Base-by-base conservation (phyloP, 1,140 invertebrate species). In the Centruroides vittatus region DNA sequence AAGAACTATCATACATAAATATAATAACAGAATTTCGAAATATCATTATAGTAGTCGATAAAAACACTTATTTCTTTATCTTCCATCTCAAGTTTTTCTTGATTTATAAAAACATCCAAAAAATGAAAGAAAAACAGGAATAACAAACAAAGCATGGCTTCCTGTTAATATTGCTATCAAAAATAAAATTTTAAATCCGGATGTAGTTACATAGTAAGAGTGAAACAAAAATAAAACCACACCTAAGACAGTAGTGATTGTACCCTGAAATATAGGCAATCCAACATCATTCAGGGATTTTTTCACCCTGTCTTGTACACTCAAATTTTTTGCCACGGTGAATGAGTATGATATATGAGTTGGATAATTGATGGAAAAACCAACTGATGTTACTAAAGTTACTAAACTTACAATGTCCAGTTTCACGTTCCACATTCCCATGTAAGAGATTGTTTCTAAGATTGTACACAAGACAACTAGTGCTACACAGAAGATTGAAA, bases 371-470 rank as follows among this genome's bases (percentile, higher is more conserved):
- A 98, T 91, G 5, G 90, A 94, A 75, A 97, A 97, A 51, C 94
- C 94, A 50, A 97, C 94, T 69, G 92, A 95, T 91, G 98, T 96
- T 56, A 98, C 96, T 3, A 98, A 78, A 70, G 96, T 96, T 48
- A 98, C 95, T 93, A 97, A 98, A 0, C 93, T 96, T 67, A 98
- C 94, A 6, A 92, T 92, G 72, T 96, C 93, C 47, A 98, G 76
- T 70, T 90, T 93, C 1, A 98, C 89, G 65, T 85, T 83, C 92
- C 93, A 97, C 3, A 95, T 76, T 0, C 90, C 84, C 88, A 98
- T 94, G 75, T 95, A 96, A 1, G 93, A 93, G 4, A 93, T 86
- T 0, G 98, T 91, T n/a, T 93, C 93, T 6, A 88, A 74, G 73
- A 96, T 91, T 61, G 98, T 96, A 3, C 90, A 95, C 13, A 95